Percentiles rank a stretch among this genome's conserved stretches.
Conservation (phyloP, 2,797 vertebrate genomes). For the Hippoglossus hippoglossus region DNA sequence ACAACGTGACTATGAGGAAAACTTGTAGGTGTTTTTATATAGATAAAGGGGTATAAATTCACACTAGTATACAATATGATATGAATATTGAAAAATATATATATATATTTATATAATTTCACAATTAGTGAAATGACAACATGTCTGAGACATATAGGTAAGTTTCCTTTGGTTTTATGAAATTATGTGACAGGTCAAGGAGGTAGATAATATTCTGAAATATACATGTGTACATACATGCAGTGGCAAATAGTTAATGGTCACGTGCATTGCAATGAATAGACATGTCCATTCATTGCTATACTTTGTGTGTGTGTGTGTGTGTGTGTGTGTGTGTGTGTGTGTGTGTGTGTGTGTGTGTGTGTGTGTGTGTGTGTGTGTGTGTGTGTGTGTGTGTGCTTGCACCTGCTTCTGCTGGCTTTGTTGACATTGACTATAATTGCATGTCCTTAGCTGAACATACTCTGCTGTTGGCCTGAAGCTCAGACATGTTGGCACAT, state of each 20-base stretch:
- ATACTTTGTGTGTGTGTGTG: background rate
- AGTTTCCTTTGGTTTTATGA: slow-evolving; percentile 6
- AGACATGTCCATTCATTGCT: background rate
- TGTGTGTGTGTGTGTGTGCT: background rate
- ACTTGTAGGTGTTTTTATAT: no score
- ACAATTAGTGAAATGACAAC: slow-evolving; percentile 23
- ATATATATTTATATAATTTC: no score
- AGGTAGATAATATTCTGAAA: slow-evolving; percentile 4
- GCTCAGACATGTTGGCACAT: slow-evolving; percentile 49
- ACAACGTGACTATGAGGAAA: no score
- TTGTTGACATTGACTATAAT: slow-evolving; percentile 34
- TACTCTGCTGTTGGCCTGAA: slow-evolving; percentile 22
- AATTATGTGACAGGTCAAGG: background rate
- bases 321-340: background rate
- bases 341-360: background rate
- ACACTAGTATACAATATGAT: no score
- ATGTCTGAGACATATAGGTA: slow-evolving; percentile 6
- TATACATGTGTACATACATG: background rate
- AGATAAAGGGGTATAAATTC: no score
- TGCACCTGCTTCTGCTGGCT: slow-evolving; percentile 5
- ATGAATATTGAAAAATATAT: no score
- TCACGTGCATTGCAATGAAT: background rate
- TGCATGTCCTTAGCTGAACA: slow-evolving; percentile 28
- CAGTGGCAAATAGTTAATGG: background rate
- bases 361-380: no score